These are phyloP conservation scores for Neolamprologus kungweensis DNA, from an alignment of 2,113 vertebrate species.

Conservation along the genomic window DNA sequence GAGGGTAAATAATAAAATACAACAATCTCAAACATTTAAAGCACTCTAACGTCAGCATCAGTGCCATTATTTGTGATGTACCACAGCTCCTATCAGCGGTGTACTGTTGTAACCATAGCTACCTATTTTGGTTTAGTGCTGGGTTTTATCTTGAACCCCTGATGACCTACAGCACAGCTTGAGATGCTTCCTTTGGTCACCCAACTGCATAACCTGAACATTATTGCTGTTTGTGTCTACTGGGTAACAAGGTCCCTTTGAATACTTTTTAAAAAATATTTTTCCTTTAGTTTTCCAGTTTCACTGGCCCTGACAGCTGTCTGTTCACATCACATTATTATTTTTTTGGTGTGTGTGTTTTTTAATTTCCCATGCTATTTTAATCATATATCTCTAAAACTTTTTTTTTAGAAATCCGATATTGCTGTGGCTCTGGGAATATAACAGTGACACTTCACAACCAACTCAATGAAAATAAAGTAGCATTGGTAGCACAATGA, in stretches of 20 bases:
- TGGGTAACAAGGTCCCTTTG: background rate
- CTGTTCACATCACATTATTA: background rate
- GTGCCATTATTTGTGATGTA: background rate
- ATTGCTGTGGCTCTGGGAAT: background rate
- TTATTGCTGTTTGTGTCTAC: background rate
- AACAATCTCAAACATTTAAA: background rate
- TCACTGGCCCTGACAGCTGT: background rate
- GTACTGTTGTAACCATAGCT: slow-evolving; percentile 6
- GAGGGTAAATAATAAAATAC: background rate
- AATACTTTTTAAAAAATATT: background rate
- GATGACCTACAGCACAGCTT: slow-evolving; percentile 11
- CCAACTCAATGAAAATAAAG: background rate
- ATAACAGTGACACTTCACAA: background rate
- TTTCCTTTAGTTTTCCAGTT: background rate
- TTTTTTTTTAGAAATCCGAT: background rate
- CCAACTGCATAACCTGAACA: background rate
- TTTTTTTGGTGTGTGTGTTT: background rate
- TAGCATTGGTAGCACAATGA: background rate
- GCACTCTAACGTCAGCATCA: background rate
- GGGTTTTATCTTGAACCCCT: slow-evolving; percentile 25
- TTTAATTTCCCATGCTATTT: background rate
- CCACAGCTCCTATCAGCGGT: background rate
- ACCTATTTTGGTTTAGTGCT: background rate
- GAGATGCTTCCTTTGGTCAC: background rate
- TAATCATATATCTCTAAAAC: background rate